phyloP scores from a whole-genome alignment of 2,797 vertebrate species.

The Amblyopsis hoosieri region DNA sequence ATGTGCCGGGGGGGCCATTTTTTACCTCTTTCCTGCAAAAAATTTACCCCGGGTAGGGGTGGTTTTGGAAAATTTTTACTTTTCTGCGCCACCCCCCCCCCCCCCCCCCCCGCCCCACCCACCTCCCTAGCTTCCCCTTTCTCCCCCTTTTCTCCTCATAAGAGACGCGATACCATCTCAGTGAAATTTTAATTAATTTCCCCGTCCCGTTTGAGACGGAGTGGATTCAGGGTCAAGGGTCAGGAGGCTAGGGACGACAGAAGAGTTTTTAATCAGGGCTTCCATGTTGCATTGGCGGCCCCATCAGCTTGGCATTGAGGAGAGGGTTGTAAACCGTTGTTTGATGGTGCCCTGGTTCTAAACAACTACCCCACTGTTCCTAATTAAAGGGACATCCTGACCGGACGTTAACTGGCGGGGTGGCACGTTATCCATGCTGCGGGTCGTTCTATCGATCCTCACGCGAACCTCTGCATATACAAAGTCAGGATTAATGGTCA shows the following conservation, averaged over 20 bases:
- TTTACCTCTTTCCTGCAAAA: slow-evolving; percentile 73
- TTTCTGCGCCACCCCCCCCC: slow-evolving; percentile 42
- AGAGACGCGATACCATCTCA: slow-evolving; percentile 81
- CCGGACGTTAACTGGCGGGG: slow-evolving; percentile 69
- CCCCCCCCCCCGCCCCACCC: slow-evolving; percentile 6
- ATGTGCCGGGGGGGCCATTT: slow-evolving; percentile 80
- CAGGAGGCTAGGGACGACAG: slow-evolving; percentile 92
- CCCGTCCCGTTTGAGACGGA: slow-evolving; percentile 86
- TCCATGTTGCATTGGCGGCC: slow-evolving; percentile 78
- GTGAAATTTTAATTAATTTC: slow-evolving; percentile 97
- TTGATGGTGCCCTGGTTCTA: slow-evolving; percentile 73
- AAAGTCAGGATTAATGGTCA: slow-evolving; percentile 68
- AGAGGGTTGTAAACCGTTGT: slow-evolving; percentile 82
- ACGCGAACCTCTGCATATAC: slow-evolving; percentile 61
- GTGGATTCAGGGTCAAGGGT: slow-evolving; percentile 89
- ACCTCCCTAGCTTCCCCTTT: slow-evolving; percentile 6
- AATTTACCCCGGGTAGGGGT: slow-evolving; percentile 35
- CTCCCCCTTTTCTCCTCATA: slow-evolving; percentile 56
- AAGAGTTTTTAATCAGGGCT: slow-evolving; percentile 97
- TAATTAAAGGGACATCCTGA: slow-evolving; percentile 83
- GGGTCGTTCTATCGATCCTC: slow-evolving; percentile 69
- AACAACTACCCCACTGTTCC: slow-evolving; percentile 58
- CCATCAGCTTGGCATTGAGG: slow-evolving; percentile 64
- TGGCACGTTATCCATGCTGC: slow-evolving; percentile 66
- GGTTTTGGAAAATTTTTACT: slow-evolving; percentile 70